phyloP scores from a whole-genome alignment of 2,888 invertebrate genomes.

The Drosophila maculinotata region DNA sequence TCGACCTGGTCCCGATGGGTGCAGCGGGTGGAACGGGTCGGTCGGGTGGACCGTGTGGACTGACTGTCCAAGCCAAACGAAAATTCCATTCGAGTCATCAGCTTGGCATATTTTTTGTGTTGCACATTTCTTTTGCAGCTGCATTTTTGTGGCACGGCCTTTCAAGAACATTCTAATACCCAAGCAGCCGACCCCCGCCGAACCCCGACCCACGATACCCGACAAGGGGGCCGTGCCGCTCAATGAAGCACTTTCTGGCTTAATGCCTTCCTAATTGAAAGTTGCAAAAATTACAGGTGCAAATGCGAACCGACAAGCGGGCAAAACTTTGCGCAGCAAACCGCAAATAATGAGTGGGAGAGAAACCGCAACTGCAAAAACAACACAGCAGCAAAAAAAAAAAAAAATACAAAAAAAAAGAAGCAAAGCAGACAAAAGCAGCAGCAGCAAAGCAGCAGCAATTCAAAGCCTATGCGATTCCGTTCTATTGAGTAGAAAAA shows the following conservation, averaged over 20 bases:
- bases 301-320: constrained; percentile 36
- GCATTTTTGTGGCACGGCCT: constrained; percentile 45
- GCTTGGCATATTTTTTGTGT: constrained; percentile 45
- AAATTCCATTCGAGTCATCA: constrained; percentile 53
- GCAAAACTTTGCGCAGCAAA: constrained; percentile 50
- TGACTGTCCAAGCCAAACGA: constrained; percentile 51
- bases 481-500: constrained; percentile 70
- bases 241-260: constrained; percentile 74
- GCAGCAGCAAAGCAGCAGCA: constrained; percentile 8
- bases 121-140: constrained; percentile 49
- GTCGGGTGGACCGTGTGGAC: neutral
- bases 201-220: no score
- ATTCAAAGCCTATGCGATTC: constrained; percentile 45
- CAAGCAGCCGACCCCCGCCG: no score
- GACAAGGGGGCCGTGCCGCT: no score
- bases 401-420: constrained; percentile 11
- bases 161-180: constrained; percentile 56
- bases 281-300: constrained; percentile 64
- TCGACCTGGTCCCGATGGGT: neutral
- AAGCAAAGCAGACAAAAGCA: constrained; percentile 31
- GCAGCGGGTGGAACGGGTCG: neutral
- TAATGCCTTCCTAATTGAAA: constrained; percentile 81
- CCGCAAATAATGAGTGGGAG: constrained; percentile 71
- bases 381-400: neutral
- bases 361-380: constrained; percentile 21